A percentile compares a stretch with the other conserved stretches of the same genome.
Evolutionary conservation across 1,140 invertebrate species (phyloP).

Genomic region (Lysiphlebus fabarum): DNA sequence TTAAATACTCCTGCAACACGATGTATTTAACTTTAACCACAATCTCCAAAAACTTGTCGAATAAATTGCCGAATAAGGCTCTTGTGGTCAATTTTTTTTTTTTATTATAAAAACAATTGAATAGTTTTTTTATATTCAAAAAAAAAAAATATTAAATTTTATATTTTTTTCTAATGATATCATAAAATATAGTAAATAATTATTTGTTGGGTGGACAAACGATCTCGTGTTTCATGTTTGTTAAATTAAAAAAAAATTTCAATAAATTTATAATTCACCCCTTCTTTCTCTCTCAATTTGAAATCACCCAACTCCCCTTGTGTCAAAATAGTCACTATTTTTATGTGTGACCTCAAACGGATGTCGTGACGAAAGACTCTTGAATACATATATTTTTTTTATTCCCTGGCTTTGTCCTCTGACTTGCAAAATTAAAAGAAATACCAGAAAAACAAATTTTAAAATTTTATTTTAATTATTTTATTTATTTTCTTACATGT

Average conservation of each 20-base stretch:
- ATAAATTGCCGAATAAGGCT: no score
- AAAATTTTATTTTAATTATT: no score
- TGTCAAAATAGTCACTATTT: constrained; percentile 4
- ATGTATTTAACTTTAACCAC: no score
- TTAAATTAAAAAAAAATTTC: constrained; percentile 15
- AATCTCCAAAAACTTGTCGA: no score
- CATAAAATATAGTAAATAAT: no score
- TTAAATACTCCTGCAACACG: constrained; percentile 12
- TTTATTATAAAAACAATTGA: no score
- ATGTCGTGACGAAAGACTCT: constrained; percentile 16
- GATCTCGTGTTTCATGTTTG: constrained; percentile 10
- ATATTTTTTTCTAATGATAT: no score
- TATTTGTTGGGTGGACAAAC: neutral
- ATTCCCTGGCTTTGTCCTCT: neutral
- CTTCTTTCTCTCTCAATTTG: neutral
- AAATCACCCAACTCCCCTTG: neutral
- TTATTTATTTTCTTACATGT: no score
- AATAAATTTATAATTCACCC: constrained; percentile 15
- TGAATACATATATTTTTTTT: constrained; percentile 3
- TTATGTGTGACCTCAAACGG: constrained; percentile 8
- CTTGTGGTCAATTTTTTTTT: no score
- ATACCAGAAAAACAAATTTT: no score
- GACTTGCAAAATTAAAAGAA: no score
- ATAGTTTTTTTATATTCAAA: neutral
- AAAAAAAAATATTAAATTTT: no score